Evolutionary conservation across 2,113 vertebrate species (phyloP).

Genomic region (Corythoichthys haematopterus): DNA sequence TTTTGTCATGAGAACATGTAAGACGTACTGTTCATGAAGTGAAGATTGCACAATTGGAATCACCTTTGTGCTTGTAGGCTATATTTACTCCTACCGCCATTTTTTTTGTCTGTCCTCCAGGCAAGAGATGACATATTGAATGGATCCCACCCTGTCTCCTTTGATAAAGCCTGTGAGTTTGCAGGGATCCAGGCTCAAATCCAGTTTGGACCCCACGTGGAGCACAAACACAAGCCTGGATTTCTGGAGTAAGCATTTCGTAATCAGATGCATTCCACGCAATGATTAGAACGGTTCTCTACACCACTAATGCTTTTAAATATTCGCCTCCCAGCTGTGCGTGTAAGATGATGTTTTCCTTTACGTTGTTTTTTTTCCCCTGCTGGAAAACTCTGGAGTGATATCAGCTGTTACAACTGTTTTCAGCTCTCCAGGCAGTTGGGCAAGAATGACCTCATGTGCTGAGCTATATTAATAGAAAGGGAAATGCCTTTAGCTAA

Average conservation of each 20-base stretch:
- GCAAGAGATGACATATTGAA: conserved; percentile 98
- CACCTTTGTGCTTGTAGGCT: conserved; percentile 14
- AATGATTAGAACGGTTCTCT: conserved; percentile 3
- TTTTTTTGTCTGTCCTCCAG: conserved; percentile 66
- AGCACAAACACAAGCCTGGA: conserved; percentile 97
- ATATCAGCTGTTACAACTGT: conserved; percentile 58
- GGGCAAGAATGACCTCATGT: conserved; percentile 57
- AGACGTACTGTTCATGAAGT: conserved; percentile 21
- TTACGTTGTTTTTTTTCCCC: conserved; percentile 49
- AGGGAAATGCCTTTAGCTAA: conserved; percentile 47
- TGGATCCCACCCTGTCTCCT: conserved; percentile 96
- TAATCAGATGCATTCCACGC: conserved; percentile 15
- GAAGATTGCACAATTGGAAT: conserved; percentile 26
- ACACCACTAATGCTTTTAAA: conserved; percentile 5
- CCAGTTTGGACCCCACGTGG: conserved; percentile 96
- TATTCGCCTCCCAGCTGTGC: conserved; percentile 21
- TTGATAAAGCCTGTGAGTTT: conserved; percentile 97
- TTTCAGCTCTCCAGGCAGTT: conserved; percentile 49
- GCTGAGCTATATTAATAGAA: conserved; percentile 50
- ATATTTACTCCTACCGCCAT: conserved; percentile 9
- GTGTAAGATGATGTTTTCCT: conserved; percentile 20
- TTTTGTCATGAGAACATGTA: conserved; percentile 18
- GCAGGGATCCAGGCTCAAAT: conserved; percentile 97
- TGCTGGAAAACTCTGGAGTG: conserved; percentile 44
- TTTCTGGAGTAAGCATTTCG: conserved; percentile 88